phyloP scores from a whole-genome alignment of 2,888 invertebrate species.

The Camptogramma bilineatum region DNA sequence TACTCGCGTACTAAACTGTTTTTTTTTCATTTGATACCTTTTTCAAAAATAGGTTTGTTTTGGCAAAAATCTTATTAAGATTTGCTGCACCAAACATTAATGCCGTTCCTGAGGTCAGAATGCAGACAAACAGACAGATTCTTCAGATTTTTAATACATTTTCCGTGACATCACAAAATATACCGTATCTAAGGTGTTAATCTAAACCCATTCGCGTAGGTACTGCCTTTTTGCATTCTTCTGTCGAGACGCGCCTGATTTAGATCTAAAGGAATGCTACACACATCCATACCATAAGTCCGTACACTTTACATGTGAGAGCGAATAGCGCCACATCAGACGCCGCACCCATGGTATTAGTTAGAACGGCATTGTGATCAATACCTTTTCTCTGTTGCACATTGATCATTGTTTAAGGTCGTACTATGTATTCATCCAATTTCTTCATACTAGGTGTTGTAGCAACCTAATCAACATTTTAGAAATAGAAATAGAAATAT shows the following conservation, averaged over 20 bases:
- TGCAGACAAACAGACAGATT: not conserved
- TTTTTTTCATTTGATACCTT: too few species aligned
- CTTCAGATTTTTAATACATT: too few species aligned
- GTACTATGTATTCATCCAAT: not conserved
- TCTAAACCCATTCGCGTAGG: conserved; percentile 10
- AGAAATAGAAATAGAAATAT: too few species aligned
- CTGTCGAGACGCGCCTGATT: conserved; percentile 48
- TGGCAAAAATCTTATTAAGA: too few species aligned
- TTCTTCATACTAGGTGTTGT: too few species aligned
- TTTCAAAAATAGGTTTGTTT: too few species aligned
- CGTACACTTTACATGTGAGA: conserved; percentile 11
- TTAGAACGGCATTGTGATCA: conserved; percentile 3
- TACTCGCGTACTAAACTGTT: too few species aligned
- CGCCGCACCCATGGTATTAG: not conserved
- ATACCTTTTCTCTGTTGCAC: not conserved
- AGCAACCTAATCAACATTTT: too few species aligned
- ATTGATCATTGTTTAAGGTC: not conserved
- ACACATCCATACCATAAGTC: conserved; percentile 27
- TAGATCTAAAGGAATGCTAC: conserved; percentile 49
- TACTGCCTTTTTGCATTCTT: conserved; percentile 48
- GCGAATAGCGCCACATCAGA: conserved; percentile 8
- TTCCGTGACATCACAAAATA: not conserved
- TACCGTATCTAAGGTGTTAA: conserved; percentile 14
- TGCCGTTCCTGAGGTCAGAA: not conserved
- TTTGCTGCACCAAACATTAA: too few species aligned